Evolutionary conservation across 2,888 invertebrate genomes (phyloP).

Genomic region (Cyaniris semiargus): DNA sequence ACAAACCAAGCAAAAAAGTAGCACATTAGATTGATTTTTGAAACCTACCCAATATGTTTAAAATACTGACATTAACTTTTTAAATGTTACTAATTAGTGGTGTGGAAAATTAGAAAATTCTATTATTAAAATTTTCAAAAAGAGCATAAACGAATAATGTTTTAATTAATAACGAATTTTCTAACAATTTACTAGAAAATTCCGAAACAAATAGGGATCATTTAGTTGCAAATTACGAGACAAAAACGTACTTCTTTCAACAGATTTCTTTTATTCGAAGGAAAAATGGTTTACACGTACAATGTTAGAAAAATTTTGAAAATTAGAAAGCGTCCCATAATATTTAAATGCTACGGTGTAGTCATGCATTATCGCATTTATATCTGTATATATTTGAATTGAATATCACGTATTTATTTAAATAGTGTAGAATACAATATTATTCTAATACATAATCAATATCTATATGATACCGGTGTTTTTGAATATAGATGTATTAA

Average conservation of each 20-base stretch:
- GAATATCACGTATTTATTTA: not conserved
- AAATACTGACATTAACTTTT: not conserved
- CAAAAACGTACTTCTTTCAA: not conserved
- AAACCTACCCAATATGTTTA: not conserved
- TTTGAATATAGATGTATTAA: conserved; percentile 40
- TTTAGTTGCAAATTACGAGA: not conserved
- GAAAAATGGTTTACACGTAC: not conserved
- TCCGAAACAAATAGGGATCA: not conserved
- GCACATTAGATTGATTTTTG: not conserved
- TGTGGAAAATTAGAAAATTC: not conserved
- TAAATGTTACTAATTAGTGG: not conserved
- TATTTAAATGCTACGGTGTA: not conserved
- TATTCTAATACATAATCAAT: conserved; percentile 17
- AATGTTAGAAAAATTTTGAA: conserved; percentile 1
- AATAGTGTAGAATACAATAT: conserved; percentile 27
- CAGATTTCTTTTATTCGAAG: not conserved
- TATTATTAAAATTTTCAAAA: not conserved
- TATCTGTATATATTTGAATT: not conserved
- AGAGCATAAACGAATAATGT: not conserved
- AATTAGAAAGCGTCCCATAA: not conserved
- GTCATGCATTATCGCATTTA: not conserved
- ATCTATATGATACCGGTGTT: conserved; percentile 10
- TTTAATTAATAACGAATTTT: too few species aligned
- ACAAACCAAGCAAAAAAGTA: not conserved
- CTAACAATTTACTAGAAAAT: not conserved